phyloP scores from a whole-genome alignment of 2,888 invertebrate species.

The Leptinotarsa juncta region DNA sequence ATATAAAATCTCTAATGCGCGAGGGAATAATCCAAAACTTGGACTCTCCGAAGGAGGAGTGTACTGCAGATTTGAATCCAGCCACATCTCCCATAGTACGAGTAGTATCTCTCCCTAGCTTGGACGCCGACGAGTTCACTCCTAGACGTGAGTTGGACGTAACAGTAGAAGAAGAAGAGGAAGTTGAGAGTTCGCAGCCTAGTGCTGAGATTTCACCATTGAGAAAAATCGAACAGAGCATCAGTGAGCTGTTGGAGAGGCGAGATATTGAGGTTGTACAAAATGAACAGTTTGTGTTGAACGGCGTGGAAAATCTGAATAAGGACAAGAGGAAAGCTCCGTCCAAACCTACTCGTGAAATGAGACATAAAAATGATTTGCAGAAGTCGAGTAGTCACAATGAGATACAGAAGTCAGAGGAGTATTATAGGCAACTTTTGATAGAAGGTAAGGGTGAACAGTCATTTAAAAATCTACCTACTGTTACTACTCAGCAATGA shows the following conservation, averaged over 20 bases:
- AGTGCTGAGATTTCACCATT: conserved; percentile 76
- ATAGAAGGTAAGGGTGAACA: conserved; percentile 65
- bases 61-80: conserved; percentile 71
- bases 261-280: conserved; percentile 62
- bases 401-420: conserved; percentile 69
- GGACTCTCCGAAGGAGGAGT: conserved; percentile 69
- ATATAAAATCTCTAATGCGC: conserved; percentile 78
- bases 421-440: conserved; percentile 62
- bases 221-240: conserved; percentile 79
- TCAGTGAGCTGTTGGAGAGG: conserved; percentile 74
- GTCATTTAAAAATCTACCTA: too few relatives aligned
- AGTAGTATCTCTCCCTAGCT: conserved; percentile 76
- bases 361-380: conserved; percentile 68
- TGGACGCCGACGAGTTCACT: conserved; percentile 71
- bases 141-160: conserved; percentile 76
- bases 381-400: conserved; percentile 74
- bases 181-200: conserved; percentile 73
- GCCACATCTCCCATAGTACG: conserved; percentile 74
- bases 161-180: conserved; percentile 80
- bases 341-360: conserved; percentile 55
- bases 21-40: conserved; percentile 75
- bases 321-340: conserved; percentile 63
- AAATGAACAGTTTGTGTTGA: conserved; percentile 60
- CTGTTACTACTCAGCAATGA: too few relatives aligned
- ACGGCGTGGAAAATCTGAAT: conserved; percentile 65